Evolutionary conservation across 2,113 vertebrate genomes (phyloP).

Genomic region (Megaceryle maxima): DNA sequence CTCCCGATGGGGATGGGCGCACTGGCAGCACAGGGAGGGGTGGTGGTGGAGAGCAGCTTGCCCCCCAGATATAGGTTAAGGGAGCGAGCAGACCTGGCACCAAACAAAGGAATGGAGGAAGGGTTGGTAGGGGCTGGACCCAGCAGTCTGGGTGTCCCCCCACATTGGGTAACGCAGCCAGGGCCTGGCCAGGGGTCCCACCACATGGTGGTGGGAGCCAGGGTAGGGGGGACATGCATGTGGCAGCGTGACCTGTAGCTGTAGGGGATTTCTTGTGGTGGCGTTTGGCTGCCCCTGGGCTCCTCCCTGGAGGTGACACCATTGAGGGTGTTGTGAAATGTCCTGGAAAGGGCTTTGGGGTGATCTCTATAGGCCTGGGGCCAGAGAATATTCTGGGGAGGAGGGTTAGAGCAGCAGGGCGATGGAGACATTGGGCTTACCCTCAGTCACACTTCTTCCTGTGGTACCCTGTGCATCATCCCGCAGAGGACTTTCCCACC

Average conservation of each 20-base stretch:
- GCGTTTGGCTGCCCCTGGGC: background rate
- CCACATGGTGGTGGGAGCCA: background rate
- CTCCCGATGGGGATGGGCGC: background rate
- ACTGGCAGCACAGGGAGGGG: background rate
- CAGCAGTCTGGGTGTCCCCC: background rate
- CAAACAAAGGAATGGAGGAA: background rate
- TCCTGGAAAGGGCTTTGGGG: background rate
- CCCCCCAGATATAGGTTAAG: conserved; percentile 43
- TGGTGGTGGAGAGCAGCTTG: background rate
- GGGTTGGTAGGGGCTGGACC: background rate
- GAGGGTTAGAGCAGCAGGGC: background rate
- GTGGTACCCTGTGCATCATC: background rate
- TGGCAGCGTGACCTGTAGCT: background rate
- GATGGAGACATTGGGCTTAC: background rate
- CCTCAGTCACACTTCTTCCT: background rate
- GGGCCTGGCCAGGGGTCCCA: no score
- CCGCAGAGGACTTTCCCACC: background rate
- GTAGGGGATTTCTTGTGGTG: accelerated
- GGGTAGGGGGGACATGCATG: background rate
- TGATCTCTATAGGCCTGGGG: accelerated
- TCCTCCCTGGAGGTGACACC: background rate
- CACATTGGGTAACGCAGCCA: background rate
- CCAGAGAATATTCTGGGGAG: background rate
- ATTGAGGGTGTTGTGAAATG: background rate
- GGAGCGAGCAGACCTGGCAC: background rate